Base-by-base conservation (phyloP, 2,888 invertebrate genomes). In the Hirtodrosophila histrioides region DNA sequence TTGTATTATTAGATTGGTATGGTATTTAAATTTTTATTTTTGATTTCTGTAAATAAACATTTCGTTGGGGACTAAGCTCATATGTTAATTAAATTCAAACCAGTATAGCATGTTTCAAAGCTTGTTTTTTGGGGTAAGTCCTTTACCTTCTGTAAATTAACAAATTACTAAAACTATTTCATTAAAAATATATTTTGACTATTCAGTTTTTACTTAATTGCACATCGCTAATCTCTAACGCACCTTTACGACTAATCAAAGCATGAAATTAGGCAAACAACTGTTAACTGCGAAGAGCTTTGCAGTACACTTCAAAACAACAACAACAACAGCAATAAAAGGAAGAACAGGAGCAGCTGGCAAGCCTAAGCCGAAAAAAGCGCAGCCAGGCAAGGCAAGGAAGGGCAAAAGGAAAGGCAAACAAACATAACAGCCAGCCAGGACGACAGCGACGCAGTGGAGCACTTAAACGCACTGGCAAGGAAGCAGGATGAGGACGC, bases 221-320 rank as follows among this genome's bases (percentile, higher is more conserved):
- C 12, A 10, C 8, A 66, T 12, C 5, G 4, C n/a, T 10, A 51
- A 46, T 31, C 24, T 0, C 8, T 7, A 37, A 12, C 12, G n/a
- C 64, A 54, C 60, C 54, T 77, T 66, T 17, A 39, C 41, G 54
- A 66, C 74, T 68, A 88, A 85, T 82, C 86, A 88, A 88, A 76
- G 86, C 89, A 82, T 82, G 67, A 85, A 88, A 85, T 88, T 85
- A 74, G 77, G 69, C 76, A 88, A 85, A 75, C 63, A 88, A 73
- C 62, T 79, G 72, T 54, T 11, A 29, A 37, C 55, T 45, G 56
- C 45, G 48, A 58, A 63, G 55, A 41, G 39, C 50, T 69, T 61
- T 12, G 43, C 43, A 48, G 45, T 35, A 54, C 69, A 62, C 50
- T 57, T 46, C 37, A 24, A 75, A 56, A 43, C 29, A 72, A 54